Evolutionary conservation across 2,888 invertebrate species (phyloP), one percentile per base, ranked within the genome.

Genomic region (Pollenia amentaria): DNA sequence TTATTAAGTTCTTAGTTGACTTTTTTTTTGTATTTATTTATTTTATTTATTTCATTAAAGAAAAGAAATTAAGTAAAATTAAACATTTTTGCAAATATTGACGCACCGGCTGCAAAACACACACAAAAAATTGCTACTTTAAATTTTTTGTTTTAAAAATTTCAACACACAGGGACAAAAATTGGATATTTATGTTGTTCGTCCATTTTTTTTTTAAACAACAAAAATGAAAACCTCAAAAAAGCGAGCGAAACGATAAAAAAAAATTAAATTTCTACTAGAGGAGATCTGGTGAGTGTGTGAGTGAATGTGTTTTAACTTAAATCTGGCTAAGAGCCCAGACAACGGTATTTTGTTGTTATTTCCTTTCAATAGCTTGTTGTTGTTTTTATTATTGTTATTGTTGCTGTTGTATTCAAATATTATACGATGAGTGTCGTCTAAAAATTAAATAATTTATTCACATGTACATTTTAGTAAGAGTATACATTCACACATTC

Each of bases 271-370:
- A 29, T 29, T 29, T 29, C 29, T 6, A 29, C 44, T 64, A 48
- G 18, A 38, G 40, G 53, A 69, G 53, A 53, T 29, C 29, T 29
- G 29, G 10, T 40, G 12, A 16, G 29, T 79, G 42, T 51, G 16
- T 80, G 44, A 67, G 60, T 62, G 53, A 62, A 29, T 73, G 53
- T 44, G 55, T 65, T 44, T 18, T 69, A 73, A 62, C 62, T 53
- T 73, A 83, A 89, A 88, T 87, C 90, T 92, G 91, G 92, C 91
- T 89, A 88, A 77, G 88, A 90, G 91, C 92, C 92, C 92, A 91
- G 91, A 90, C 29, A 29, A 29, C 90, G 83, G 86, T 89, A 83
- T 78, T 79, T 88, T 89, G 85, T 89, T 90, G 75, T 88, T 91
- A 88, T 79, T 79, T 84, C 73, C 84, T 79, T 75, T 78, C 72